A percentile compares a stretch with the other conserved stretches of the same genome.
Conservation (phyloP, 2,888 invertebrate genomes). For the Helicoverpa assulta region DNA sequence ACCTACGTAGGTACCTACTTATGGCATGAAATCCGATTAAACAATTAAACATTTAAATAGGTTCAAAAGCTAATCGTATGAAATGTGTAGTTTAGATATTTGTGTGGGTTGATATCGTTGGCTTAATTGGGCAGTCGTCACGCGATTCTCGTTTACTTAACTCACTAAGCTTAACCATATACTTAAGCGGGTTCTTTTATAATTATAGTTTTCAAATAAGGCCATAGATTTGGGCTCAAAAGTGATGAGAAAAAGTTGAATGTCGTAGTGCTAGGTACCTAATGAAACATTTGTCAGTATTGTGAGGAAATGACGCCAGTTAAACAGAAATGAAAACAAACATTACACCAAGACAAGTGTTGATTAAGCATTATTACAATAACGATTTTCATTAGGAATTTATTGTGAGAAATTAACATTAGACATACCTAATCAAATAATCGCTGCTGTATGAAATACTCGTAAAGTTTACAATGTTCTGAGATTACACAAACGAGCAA, state of each 20-base stretch:
- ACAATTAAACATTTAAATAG: constrained; percentile 36
- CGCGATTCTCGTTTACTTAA: constrained; percentile 17
- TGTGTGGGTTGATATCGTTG: constrained; percentile 42
- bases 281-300: too few relatives aligned
- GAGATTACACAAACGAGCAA: background rate
- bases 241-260: too few relatives aligned
- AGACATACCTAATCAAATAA: background rate
- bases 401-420: background rate
- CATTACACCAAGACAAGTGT: too few relatives aligned
- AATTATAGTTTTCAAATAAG: too few relatives aligned
- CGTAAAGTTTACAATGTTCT: background rate
- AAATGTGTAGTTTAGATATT: constrained; percentile 21
- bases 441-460: background rate
- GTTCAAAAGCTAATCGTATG: constrained; percentile 22
- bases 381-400: background rate
- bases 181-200: background rate
- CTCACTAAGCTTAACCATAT: background rate
- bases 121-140: constrained; percentile 29
- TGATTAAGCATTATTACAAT: too few relatives aligned
- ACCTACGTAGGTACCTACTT: background rate
- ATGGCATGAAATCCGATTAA: constrained; percentile 30
- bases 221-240: too few relatives aligned
- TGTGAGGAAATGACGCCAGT: too few relatives aligned
- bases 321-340: too few relatives aligned
- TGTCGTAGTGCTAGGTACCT: too few relatives aligned